Base-by-base conservation (phyloP, 1,140 invertebrate species). In the Heliothis virescens region DNA sequence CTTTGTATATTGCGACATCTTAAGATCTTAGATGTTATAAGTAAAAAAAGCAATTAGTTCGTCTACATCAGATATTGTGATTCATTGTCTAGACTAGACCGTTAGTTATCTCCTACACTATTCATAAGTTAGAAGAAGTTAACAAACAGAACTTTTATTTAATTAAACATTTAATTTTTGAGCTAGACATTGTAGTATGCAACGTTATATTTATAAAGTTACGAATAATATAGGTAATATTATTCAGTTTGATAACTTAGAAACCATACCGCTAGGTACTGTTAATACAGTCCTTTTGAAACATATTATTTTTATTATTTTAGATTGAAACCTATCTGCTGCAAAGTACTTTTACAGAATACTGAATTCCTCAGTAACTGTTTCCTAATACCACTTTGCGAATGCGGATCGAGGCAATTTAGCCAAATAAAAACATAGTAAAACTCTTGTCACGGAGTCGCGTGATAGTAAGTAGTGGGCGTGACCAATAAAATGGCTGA, bases 391-490 rank as follows among this genome's bases (percentile, higher is more conserved):
- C 67, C 7, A 34, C 21, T 55, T 13, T 29, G 50, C 34, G 53
- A 67, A 11, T 53, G 48, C 48, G 67, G 52, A 71, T 29, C 12
- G 63, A 26, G 11, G 67, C 48, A 52, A 71, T 71, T 71, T 71
- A 26, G 21, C 67, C n/a, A 29, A 71, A 71, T 71, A 71, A 71
- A 71, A 71, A 50, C 67, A 71, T 71, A 71, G 3, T 71, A 71
- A 52, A 71, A 71, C 67, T 71, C 48, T 76, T 76, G 60, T 76
- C 59, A 76, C 74, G 47, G 63, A 47, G 52, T 78, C 62, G 75
- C 75, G 75, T 78, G 75, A 78, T 78, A 69, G 62, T 59, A 47
- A 78, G 63, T 62, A 55, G 48, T 82, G 76, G 80, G 74, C 71
- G 59, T 79, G 53, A 29, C 80, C 72, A 79, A 82, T 60, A 74